Percentiles rank a stretch among this genome's conserved stretches.
Evolutionary conservation across 92 coral and sea anemone genomes (phyloP).

Genomic region (Umimayanthus chanpuru): DNA sequence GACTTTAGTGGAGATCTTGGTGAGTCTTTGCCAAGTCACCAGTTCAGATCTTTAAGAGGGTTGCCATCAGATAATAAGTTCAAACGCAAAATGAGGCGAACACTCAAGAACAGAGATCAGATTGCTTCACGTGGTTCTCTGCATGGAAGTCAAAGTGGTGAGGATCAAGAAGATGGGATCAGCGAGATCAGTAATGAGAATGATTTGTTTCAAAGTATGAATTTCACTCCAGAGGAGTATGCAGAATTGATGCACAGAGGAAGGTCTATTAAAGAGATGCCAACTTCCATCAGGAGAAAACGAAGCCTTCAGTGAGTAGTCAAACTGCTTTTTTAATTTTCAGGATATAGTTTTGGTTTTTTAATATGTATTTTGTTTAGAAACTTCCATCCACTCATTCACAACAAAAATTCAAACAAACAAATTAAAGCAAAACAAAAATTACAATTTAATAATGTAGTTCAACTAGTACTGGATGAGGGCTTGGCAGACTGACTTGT

Average conservation of each 20-base stretch:
- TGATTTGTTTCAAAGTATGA: constrained; percentile 60
- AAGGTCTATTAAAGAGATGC: constrained; percentile 80
- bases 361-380: too few species aligned
- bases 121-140: constrained; percentile 51
- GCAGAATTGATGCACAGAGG: constrained; percentile 68
- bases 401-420: too few species aligned
- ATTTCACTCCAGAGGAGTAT: constrained; percentile 74
- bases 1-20: constrained; percentile 56
- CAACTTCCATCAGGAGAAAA: constrained; percentile 84
- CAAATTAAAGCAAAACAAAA: too few species aligned
- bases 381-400: too few species aligned
- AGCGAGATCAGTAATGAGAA: constrained; percentile 58
- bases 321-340: too few species aligned
- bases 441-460: too few species aligned
- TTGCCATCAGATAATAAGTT: constrained; percentile 81
- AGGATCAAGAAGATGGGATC: constrained; percentile 32
- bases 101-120: constrained; percentile 56
- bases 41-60: constrained; percentile 70
- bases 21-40: constrained; percentile 82
- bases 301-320: constrained; percentile 69
- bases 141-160: constrained; percentile 35
- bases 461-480: too few species aligned
- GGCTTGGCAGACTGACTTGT: too few species aligned
- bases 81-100: constrained; percentile 68
- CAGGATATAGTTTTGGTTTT: too few species aligned